Evolutionary conservation across 2,797 vertebrate species (phyloP).

Genomic region (Dipus sagitta): DNA sequence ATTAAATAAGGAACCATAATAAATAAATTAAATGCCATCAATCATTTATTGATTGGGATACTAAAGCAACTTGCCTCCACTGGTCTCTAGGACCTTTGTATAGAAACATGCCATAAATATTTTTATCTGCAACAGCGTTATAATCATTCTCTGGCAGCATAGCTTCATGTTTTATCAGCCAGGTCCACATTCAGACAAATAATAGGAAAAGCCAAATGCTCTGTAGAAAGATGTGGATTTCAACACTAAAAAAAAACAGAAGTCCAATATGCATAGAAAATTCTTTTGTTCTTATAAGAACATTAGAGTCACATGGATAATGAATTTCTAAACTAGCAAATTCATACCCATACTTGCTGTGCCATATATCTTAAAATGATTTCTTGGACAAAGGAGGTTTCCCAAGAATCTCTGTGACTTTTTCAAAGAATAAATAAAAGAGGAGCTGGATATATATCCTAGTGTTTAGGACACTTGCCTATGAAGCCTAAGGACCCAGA

Average conservation of each 20-base stretch:
- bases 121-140: constrained; percentile 56
- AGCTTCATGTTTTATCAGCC: background rate
- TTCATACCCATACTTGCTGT: background rate
- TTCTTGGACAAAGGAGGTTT: background rate
- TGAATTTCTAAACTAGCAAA: background rate
- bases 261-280: constrained; percentile 25
- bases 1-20: constrained; percentile 62
- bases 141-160: background rate
- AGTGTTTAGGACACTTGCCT: no score
- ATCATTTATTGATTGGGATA: constrained; percentile 50
- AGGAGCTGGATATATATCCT: no score
- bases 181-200: constrained; percentile 1
- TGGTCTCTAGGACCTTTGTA: background rate
- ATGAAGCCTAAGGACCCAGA: no score
- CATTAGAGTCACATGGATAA: background rate
- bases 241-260: background rate
- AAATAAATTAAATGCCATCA: constrained; percentile 69
- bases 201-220: constrained; percentile 17
- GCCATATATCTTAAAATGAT: background rate
- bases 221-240: background rate
- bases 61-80: constrained; percentile 61
- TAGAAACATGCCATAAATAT: constrained; percentile 51
- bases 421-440: background rate
- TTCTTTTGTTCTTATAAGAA: background rate
- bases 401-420: background rate